Evolutionary conservation across 2,797 vertebrate species (phyloP).

Genomic region (Sylvilagus floridanus): DNA sequence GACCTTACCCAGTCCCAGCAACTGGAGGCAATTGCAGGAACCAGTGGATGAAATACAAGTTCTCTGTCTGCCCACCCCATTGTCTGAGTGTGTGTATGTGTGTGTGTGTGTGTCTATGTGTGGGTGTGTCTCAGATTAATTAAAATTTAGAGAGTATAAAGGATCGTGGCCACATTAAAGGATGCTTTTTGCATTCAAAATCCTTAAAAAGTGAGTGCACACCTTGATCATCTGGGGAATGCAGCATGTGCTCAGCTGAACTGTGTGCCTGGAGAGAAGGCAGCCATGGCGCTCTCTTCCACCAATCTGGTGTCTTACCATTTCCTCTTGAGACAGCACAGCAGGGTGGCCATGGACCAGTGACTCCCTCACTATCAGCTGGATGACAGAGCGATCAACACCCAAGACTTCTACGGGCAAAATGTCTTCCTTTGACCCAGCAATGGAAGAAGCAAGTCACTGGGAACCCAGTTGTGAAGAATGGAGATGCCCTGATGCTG

Average conservation of each 20-base stretch:
- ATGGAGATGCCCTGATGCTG: not conserved
- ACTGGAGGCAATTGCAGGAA: too few relatives aligned
- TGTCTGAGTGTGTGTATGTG: too few relatives aligned
- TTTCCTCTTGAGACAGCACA: not conserved
- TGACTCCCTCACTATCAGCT: not conserved
- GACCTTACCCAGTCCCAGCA: too few relatives aligned
- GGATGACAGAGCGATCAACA: not conserved
- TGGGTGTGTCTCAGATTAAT: too few relatives aligned
- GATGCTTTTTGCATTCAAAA: constrained; percentile 29
- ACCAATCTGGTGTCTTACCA: not conserved
- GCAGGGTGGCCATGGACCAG: not conserved
- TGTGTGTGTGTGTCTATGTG: too few relatives aligned
- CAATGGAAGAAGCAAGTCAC: not conserved
- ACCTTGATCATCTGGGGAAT: not conserved
- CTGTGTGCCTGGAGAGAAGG: not conserved
- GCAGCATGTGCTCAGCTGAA: not conserved
- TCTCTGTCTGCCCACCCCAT: too few relatives aligned
- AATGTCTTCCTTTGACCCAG: not conserved
- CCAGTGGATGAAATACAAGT: too few relatives aligned
- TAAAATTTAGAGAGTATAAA: not conserved
- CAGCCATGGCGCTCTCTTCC: not conserved
- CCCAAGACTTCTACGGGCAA: not conserved
- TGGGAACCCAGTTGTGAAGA: not conserved
- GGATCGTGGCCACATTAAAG: not conserved
- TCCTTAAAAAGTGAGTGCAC: not conserved